Conservation (phyloP, 1,140 invertebrate species). For the Drosophila saltans region DNA sequence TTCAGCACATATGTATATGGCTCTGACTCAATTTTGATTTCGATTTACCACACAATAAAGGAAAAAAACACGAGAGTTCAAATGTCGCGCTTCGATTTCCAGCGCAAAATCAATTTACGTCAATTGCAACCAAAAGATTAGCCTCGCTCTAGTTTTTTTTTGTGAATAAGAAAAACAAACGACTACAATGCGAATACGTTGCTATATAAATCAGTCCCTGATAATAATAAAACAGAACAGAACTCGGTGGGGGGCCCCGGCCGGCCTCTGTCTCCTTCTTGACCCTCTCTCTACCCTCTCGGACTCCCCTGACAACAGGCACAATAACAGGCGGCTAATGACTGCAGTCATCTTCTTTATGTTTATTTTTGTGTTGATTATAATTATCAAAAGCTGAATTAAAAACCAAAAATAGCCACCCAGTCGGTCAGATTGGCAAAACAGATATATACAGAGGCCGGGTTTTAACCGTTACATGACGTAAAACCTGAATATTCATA, state of each 20-base stretch:
- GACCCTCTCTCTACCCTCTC: neutral
- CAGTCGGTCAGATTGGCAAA: constrained; percentile 6
- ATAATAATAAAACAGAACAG: constrained; percentile 61
- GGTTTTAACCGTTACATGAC: constrained; percentile 7
- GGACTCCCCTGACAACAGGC: constrained; percentile 34
- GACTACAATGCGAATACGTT: constrained; percentile 21
- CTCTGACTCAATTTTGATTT: constrained; percentile 1
- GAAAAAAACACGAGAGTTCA: constrained; percentile 3
- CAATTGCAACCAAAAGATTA: constrained; percentile 75
- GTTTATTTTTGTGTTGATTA: constrained; percentile 14
- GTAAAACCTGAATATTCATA: neutral
- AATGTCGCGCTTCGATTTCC: constrained; percentile 22
- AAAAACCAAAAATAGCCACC: constrained; percentile 10
- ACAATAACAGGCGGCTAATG: neutral
- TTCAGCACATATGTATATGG: neutral
- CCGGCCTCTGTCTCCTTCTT: constrained; percentile 1
- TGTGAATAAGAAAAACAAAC: constrained; percentile 17
- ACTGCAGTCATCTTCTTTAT: constrained; percentile 12
- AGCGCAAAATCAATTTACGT: constrained; percentile 71
- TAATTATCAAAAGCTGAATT: constrained; percentile 13
- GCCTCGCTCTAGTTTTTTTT: constrained; percentile 68
- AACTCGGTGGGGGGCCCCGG: constrained; percentile 13
- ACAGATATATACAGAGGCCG: neutral
- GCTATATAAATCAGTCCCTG: constrained; percentile 65
- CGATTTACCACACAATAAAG: constrained; percentile 4